A percentile compares a stretch with the other conserved stretches of the same genome.
Conservation (phyloP, 1,140 invertebrate genomes). For the Elysia chlorotica region DNA sequence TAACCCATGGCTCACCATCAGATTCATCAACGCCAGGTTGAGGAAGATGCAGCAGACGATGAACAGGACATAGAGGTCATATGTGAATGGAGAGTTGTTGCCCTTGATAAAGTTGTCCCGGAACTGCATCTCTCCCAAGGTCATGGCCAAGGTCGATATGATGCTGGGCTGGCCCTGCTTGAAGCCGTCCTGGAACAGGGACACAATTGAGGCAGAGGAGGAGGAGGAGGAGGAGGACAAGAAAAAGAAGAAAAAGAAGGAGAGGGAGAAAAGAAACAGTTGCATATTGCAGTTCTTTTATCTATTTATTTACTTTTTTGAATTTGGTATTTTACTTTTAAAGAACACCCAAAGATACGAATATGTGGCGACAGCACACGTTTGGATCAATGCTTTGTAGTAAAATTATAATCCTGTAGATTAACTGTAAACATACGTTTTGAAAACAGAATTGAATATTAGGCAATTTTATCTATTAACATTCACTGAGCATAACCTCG, state of each 20-base stretch:
- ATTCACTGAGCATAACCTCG: too few relatives aligned
- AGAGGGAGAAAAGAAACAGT: too few relatives aligned
- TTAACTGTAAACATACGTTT: too few relatives aligned
- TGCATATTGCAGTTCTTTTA: too few relatives aligned
- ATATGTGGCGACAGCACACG: too few relatives aligned
- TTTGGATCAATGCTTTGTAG: too few relatives aligned
- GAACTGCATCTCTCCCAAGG: conserved; percentile 48
- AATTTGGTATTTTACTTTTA: too few relatives aligned
- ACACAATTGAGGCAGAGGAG: background rate
- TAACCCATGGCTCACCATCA: conserved; percentile 39
- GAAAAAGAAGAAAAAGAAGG: background rate
- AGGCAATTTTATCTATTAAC: too few relatives aligned
- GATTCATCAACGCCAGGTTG: conserved; percentile 50
- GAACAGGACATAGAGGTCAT: conserved; percentile 39
- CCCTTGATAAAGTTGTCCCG: conserved; percentile 35
- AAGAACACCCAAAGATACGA: too few relatives aligned
- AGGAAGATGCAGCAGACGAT: conserved; percentile 43
- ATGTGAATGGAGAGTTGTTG: conserved; percentile 31
- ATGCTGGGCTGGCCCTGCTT: background rate
- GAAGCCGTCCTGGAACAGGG: conserved; percentile 9
- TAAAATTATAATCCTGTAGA: too few relatives aligned
- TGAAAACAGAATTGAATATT: too few relatives aligned
- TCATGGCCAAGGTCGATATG: conserved; percentile 41
- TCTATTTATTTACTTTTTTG: too few relatives aligned
- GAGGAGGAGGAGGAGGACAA: background rate